Conservation (phyloP, 2,888 invertebrate genomes). For the Melitaea athalia region DNA sequence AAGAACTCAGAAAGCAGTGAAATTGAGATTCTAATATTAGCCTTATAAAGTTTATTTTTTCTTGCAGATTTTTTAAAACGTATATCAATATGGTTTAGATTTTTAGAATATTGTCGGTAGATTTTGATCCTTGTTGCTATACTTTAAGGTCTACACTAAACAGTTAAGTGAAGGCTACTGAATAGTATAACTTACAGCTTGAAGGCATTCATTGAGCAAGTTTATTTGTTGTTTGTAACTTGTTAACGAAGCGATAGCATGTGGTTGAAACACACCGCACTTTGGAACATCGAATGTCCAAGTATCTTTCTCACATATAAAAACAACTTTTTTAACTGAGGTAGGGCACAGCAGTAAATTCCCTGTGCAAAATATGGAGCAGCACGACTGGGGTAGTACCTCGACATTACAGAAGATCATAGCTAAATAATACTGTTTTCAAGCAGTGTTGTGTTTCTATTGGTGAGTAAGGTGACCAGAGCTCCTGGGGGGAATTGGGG, state of each 20-base stretch:
- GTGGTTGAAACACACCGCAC: not conserved
- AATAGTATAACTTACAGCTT: conserved; percentile 16
- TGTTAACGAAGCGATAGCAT: conserved; percentile 11
- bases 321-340: too few species aligned
- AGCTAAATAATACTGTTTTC: too few species aligned
- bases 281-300: not conserved
- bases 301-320: not conserved
- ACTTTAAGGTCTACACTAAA: not conserved
- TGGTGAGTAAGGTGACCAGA: too few species aligned
- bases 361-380: too few species aligned
- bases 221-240: conserved; percentile 21
- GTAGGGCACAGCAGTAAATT: too few species aligned
- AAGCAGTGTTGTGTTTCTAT: too few species aligned
- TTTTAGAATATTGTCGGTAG: not conserved
- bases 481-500: too few species aligned
- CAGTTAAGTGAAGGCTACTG: not conserved
- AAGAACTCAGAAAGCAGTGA: not conserved
- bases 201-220: conserved; percentile 13
- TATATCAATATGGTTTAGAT: not conserved
- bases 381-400: too few species aligned
- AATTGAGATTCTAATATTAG: not conserved
- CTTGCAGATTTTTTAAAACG: not conserved
- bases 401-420: too few species aligned
- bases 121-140: not conserved
- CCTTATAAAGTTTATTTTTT: not conserved